Evolutionary conservation across 2,888 invertebrate species (phyloP).

Genomic region (Eupithecia inturbata): DNA sequence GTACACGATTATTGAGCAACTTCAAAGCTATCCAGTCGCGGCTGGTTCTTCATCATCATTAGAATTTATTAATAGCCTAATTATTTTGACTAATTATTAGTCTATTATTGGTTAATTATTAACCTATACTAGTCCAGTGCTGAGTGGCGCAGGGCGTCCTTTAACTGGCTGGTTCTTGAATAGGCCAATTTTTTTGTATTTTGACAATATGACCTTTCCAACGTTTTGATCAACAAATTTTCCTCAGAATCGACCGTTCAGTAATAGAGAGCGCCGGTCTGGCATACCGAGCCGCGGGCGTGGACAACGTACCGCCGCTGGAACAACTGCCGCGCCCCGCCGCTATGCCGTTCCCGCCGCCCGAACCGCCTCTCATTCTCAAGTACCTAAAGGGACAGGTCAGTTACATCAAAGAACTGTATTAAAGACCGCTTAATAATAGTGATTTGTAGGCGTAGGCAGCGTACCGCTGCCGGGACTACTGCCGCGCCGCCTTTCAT

Average conservation of each 20-base stretch:
- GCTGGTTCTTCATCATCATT: no score
- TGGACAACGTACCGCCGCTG: conserved; percentile 55
- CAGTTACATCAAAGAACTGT: not conserved
- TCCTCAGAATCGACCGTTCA: conserved; percentile 71
- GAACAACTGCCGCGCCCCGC: conserved; percentile 55
- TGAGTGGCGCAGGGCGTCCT: no score
- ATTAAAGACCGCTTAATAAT: not conserved
- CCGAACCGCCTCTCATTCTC: conserved; percentile 71
- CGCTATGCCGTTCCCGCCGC: conserved; percentile 70
- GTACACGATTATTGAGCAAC: no score
- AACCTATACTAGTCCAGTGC: no score
- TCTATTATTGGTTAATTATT: no score
- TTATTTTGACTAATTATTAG: no score
- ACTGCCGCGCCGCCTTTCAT: no score
- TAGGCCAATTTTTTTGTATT: not conserved
- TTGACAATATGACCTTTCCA: not conserved
- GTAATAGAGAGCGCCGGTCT: conserved; percentile 76
- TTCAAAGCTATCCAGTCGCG: no score
- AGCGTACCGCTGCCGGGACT: no score
- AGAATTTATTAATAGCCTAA: no score
- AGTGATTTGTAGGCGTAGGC: not conserved
- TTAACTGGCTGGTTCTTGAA: not conserved
- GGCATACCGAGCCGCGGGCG: conserved; percentile 74
- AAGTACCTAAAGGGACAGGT: conserved; percentile 78
- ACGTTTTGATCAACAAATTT: not conserved